Conservation (phyloP, 2,797 vertebrate species). For the Corythornis leucogaster region DNA sequence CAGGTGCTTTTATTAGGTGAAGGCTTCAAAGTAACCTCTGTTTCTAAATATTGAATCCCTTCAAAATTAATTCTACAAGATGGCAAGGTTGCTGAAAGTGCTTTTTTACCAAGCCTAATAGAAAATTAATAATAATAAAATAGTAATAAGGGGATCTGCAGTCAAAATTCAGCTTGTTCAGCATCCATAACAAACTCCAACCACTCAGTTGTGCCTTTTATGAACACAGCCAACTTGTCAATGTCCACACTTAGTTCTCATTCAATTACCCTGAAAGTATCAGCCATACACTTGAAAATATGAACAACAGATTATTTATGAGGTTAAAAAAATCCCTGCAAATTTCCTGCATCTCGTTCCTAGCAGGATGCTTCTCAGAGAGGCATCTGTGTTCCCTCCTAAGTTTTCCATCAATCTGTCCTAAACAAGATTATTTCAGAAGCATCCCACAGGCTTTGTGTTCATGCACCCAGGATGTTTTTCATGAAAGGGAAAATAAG, state of each 20-base stretch:
- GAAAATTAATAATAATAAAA: not conserved
- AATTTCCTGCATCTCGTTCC: not conserved
- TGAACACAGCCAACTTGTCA: not conserved
- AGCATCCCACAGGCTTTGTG: not conserved
- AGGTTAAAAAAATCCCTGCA: not conserved
- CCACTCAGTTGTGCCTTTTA: not conserved
- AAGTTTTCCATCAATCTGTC: not conserved
- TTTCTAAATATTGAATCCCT: not conserved
- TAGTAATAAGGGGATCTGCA: not conserved
- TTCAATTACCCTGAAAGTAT: not conserved
- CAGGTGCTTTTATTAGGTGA: not conserved
- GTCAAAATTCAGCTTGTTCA: not conserved
- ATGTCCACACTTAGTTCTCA: not conserved
- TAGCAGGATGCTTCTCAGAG: not conserved
- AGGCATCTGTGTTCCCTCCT: rapidly evolving
- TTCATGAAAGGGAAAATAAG: not conserved
- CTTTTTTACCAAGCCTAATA: not conserved
- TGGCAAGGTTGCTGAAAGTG: not conserved
- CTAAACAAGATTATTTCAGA: not conserved
- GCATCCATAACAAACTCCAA: not conserved
- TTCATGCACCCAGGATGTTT: not conserved
- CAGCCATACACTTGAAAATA: not conserved
- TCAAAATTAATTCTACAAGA: not conserved
- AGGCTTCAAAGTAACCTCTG: not conserved
- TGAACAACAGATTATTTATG: not conserved